Percentiles rank a stretch among this genome's conserved stretches.
phyloP scores from a whole-genome alignment of 2,888 invertebrate species.

The Lasioglossum zephyrum region DNA sequence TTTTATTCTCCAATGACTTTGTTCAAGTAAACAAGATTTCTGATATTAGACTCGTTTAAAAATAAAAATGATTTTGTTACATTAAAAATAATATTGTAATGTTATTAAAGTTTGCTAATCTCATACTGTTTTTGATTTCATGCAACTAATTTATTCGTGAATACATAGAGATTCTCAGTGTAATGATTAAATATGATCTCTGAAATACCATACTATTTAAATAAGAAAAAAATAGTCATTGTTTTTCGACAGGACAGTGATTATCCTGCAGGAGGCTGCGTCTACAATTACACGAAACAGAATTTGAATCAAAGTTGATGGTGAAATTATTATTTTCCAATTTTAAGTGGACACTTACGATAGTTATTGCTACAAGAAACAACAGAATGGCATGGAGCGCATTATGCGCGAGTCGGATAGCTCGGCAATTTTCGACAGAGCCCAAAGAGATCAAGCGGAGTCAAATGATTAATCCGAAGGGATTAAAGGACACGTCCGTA shows the following conservation, averaged over 20 bases:
- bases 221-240: not conserved
- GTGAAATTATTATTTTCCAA: not conserved
- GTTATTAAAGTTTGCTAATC: too few species aligned
- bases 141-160: too few species aligned
- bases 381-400: not conserved
- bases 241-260: not conserved
- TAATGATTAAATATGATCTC: not conserved
- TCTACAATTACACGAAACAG: not conserved
- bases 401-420: not conserved
- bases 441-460: conserved; percentile 2
- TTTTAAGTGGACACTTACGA: not conserved
- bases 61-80: too few species aligned
- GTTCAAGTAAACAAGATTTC: too few species aligned
- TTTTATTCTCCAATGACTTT: too few species aligned
- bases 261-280: not conserved
- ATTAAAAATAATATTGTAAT: too few species aligned
- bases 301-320: not conserved
- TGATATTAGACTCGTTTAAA: too few species aligned
- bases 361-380: not conserved
- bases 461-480: conserved; percentile 6
- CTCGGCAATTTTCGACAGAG: not conserved
- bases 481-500: conserved; percentile 6
- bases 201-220: not conserved
- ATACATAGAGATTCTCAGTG: too few species aligned
- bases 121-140: too few species aligned